Evolutionary conservation across 2,113 vertebrate genomes (phyloP).

Genomic region (Upupa epops): DNA sequence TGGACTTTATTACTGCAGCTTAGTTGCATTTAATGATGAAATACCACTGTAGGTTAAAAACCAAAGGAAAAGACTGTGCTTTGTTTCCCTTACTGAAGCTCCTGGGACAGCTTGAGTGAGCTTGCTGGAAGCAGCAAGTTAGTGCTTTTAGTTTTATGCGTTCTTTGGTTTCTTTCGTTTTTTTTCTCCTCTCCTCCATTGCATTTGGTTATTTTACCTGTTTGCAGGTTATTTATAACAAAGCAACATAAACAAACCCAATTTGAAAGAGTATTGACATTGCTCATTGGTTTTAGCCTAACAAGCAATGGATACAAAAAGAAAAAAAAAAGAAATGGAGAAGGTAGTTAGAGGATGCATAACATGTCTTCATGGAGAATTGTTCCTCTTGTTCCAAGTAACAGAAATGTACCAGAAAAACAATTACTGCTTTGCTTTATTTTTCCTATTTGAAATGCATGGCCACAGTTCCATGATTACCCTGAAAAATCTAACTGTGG

Average conservation of each 20-base stretch:
- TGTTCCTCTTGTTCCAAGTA: background rate
- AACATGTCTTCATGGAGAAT: background rate
- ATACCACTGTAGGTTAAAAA: background rate
- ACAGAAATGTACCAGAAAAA: background rate
- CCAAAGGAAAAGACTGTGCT: background rate
- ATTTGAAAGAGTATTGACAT: background rate
- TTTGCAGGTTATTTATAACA: background rate
- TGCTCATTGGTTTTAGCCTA: background rate
- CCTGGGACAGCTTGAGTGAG: background rate
- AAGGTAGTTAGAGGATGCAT: background rate
- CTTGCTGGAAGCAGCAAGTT: background rate
- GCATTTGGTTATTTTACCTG: background rate
- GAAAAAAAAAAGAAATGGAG: background rate
- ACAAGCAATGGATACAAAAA: background rate
- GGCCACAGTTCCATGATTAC: background rate
- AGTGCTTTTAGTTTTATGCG: background rate
- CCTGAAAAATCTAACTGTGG: background rate
- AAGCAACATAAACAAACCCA: background rate
- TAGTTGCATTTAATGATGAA: background rate
- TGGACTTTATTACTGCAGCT: background rate
- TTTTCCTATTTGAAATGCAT: background rate
- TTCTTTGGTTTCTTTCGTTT: background rate
- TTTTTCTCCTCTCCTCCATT: background rate
- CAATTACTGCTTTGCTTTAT: background rate
- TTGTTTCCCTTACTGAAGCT: background rate